Conservation (phyloP, 2,113 vertebrate species). For the Nothobranchius furzeri region DNA sequence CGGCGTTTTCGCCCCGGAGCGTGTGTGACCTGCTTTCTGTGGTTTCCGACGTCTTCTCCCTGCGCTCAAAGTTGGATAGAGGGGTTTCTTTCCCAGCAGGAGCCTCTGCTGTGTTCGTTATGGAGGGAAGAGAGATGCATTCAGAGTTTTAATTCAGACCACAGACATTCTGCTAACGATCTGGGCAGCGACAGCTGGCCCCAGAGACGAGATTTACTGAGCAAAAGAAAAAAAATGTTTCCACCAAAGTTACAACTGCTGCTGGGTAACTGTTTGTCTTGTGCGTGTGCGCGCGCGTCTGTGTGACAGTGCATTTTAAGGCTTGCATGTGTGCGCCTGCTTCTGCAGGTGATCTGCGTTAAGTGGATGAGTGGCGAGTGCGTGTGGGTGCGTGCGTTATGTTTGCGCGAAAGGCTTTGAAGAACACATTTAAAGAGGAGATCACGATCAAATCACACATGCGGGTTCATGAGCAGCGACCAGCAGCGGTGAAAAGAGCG, state of each 20-base stretch:
- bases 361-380: not conserved
- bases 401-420: not conserved
- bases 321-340: constrained; percentile 32
- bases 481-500: not conserved
- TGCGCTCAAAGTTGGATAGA: constrained; percentile 45
- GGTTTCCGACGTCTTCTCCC: not conserved
- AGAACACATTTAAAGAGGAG: constrained; percentile 11
- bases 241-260: not conserved
- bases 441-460: constrained; percentile 7
- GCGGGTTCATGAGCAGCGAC: constrained; percentile 5
- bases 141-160: too few relatives aligned
- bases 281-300: not conserved
- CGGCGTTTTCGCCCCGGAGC: constrained; percentile 5
- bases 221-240: too few relatives aligned
- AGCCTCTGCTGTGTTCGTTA: not conserved
- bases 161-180: too few relatives aligned
- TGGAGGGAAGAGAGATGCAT: too few relatives aligned
- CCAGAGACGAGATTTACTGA: too few relatives aligned
- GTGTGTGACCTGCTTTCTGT: not conserved
- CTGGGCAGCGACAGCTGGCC: too few relatives aligned
- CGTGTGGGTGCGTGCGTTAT: not conserved
- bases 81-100: not conserved
- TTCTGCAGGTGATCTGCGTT: constrained; percentile 46
- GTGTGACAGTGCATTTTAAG: not conserved
- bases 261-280: not conserved